These are phyloP conservation scores for Temnothorax rugatulus DNA, from an alignment of 2,888 invertebrate genomes.

Conservation along the genomic window DNA sequence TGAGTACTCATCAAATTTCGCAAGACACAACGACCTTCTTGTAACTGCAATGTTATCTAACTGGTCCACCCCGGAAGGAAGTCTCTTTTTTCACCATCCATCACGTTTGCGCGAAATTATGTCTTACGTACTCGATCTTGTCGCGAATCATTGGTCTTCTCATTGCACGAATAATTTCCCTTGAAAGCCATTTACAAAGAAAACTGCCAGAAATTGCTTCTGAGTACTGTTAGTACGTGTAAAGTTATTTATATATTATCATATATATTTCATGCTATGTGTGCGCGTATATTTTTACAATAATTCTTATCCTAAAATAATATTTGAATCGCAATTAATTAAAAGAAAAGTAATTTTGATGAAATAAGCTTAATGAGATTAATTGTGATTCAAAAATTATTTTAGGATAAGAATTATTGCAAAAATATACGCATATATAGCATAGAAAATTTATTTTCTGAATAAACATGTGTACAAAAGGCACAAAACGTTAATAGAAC, in stretches of 20 bases:
- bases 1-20: slow-evolving; percentile 52
- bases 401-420: too few relatives aligned
- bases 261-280: background rate
- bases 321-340: background rate
- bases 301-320: background rate
- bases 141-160: slow-evolving; percentile 24
- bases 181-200: background rate
- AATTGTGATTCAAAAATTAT: too few relatives aligned
- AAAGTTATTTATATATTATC: background rate
- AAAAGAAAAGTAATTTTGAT: slow-evolving; percentile 7
- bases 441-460: background rate
- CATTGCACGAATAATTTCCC: slow-evolving; percentile 33
- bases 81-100: background rate
- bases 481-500: background rate
- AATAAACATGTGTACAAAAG: background rate
- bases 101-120: background rate
- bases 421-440: too few relatives aligned
- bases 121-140: slow-evolving; percentile 14
- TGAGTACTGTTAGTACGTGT: background rate
- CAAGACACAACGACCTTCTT: slow-evolving; percentile 51
- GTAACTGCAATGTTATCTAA: background rate
- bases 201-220: background rate
- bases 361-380: background rate
- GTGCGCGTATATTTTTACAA: background rate
- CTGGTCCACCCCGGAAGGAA: background rate